Evolutionary conservation across 37 sponge, comb jelly and placozoan species (phyloP), one percentile per base, ranked within the genome.

Genomic region (Tethya wilhelma): DNA sequence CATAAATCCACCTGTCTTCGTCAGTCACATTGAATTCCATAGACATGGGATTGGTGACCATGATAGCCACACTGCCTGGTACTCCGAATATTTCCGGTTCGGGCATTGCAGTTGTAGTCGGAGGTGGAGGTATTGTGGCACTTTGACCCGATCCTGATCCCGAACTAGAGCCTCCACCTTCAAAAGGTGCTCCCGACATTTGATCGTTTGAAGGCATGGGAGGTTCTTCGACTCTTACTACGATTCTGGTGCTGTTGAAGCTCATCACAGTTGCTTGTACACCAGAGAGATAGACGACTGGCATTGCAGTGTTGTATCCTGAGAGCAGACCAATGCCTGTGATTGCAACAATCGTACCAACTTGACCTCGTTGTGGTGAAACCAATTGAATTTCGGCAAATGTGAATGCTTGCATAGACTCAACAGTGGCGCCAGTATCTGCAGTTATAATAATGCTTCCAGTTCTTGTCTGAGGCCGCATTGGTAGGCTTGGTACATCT

Each of bases 331-430:
- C 58, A 0, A 45, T 33, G 8, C 94, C 94, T 26, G 79, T 69
- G 17, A 93, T 86, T 64, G 71, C 83, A 23, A 93, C 94, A n/a
- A 30, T 34, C 23, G 94, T 89, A 1, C 86, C 90, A 8, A 25
- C 17, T 64, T 93, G 94, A 11, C 94, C 94, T 39, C 33, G 26
- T 31, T 1, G 62, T 4, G 90, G 94, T 1, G 49, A 32, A 25
- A 86, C 75, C 58, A 41, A 55, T 12, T n/a, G 31, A n/a, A 93
- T 74, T 9, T 8, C 39, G 1, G 87, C 78, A 39, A 70, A 71
- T n/a, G 74, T 58, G 67, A 91, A 82, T 2, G 2, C 46, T 20
- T 31, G 25, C 1, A 34, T 49, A 34, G 75, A 59, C 22, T 78
- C 37, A 6, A 93, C 87, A 0, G 85, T 4, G 38, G 90, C 86